Evolutionary conservation across 2,888 invertebrate genomes (phyloP).

Genomic region (Nephrotoma appendiculata): DNA sequence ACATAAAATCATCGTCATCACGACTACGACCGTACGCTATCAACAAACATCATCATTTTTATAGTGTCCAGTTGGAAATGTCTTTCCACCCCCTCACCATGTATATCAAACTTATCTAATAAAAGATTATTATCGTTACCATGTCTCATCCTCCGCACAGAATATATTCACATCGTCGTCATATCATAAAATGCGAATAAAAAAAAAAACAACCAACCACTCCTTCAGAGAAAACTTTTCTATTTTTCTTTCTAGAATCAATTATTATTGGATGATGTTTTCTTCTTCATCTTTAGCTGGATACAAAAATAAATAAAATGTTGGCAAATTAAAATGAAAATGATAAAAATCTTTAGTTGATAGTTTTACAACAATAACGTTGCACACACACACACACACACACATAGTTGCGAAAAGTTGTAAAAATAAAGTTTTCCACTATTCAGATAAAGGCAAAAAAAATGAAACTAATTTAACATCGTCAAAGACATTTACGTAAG

Average conservation of each 20-base stretch:
- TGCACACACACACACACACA: background rate
- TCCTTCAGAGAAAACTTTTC: background rate
- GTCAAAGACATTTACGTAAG: background rate
- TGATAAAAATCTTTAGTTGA: background rate
- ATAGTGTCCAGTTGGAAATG: background rate
- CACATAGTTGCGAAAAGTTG: background rate
- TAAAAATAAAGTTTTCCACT: background rate
- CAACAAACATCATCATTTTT: background rate
- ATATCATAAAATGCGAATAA: background rate
- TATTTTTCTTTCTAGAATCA: background rate
- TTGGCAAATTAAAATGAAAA: background rate
- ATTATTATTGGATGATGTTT: conserved; percentile 3
- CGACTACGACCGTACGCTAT: background rate
- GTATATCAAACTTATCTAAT: background rate
- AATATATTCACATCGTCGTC: background rate
- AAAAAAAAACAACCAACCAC: background rate
- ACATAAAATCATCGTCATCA: background rate
- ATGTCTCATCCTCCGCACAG: background rate
- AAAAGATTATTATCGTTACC: background rate
- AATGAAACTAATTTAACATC: conserved; percentile 2
- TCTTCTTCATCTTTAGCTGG: background rate
- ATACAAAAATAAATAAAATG: background rate
- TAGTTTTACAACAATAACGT: background rate
- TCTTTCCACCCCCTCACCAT: background rate
- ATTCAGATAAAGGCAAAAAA: background rate